Evolutionary conservation across 2,888 invertebrate species (phyloP).

Genomic region (Noctua janthe): DNA sequence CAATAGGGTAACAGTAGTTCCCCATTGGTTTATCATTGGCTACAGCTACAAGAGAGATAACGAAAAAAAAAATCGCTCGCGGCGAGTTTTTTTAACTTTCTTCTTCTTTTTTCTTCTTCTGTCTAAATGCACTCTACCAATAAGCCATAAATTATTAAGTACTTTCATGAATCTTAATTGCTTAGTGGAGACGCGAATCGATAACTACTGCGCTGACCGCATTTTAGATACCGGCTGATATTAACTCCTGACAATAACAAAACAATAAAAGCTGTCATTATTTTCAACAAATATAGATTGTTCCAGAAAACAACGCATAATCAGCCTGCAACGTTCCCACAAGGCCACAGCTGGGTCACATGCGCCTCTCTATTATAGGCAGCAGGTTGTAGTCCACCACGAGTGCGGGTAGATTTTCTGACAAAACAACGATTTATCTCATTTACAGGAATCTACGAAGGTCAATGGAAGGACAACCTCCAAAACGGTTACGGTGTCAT

Average conservation of each 20-base stretch:
- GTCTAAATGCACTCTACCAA: not conserved
- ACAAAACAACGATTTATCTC: not conserved
- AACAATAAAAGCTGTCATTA: not conserved
- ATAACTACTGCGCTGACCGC: not conserved
- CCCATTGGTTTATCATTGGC: not conserved
- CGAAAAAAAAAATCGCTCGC: not conserved
- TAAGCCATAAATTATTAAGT: not conserved
- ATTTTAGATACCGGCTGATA: not conserved
- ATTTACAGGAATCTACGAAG: slow-evolving; percentile 93
- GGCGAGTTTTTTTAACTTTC: not conserved
- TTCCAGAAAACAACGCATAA: not conserved
- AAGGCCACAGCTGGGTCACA: not conserved
- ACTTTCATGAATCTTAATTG: slow-evolving; percentile 7
- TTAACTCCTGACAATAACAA: slow-evolving; percentile 1
- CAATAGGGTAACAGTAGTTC: not conserved
- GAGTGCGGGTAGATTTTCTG: not conserved
- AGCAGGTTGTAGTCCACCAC: not conserved
- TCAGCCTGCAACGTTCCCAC: not conserved
- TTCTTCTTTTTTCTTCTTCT: too few relatives aligned
- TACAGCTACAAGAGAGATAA: not conserved
- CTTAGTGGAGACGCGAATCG: not conserved
- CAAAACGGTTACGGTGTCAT: slow-evolving; percentile 95
- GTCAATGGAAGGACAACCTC: slow-evolving; percentile 95
- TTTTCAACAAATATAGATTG: not conserved
- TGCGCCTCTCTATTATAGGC: not conserved